A percentile compares a stretch with the other conserved stretches of the same genome.
These are phyloP conservation scores for Ptychadena robeensis DNA, from an alignment of 2,797 vertebrate species.

Conservation along the genomic window DNA sequence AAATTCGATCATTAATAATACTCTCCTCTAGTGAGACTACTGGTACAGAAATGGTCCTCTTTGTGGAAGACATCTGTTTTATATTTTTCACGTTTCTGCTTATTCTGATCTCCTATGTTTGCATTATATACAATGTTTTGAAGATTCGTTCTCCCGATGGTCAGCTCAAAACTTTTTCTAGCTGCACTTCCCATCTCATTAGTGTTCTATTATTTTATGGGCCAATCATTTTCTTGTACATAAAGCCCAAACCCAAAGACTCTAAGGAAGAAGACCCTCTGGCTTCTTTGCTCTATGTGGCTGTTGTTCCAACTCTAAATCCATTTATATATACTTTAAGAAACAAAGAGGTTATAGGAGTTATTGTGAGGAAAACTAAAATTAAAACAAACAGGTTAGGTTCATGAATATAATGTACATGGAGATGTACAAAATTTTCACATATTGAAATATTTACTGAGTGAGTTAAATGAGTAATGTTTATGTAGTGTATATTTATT, in stretches of 20 bases:
- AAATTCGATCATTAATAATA: background rate
- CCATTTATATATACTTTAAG: constrained; percentile 41
- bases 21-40: constrained; percentile 17
- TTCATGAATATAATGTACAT: no score
- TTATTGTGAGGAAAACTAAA: background rate
- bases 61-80: background rate
- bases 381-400: background rate
- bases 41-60: background rate
- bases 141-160: constrained; percentile 22
- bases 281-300: constrained; percentile 23
- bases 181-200: constrained; percentile 29
- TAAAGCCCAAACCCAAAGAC: constrained; percentile 10
- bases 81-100: constrained; percentile 12
- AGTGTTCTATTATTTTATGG: constrained; percentile 33
- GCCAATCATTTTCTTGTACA: constrained; percentile 20
- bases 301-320: constrained; percentile 23
- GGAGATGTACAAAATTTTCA: no score
- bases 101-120: constrained; percentile 20
- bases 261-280: constrained; percentile 7
- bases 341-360: constrained; percentile 34
- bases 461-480: no score
- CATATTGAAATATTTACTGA: no score
- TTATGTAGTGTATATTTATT: no score
- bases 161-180: constrained; percentile 26
- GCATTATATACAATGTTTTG: constrained; percentile 26